Evolutionary conservation across 2,888 invertebrate genomes (phyloP).

Genomic region (Plagodis dolabraria): DNA sequence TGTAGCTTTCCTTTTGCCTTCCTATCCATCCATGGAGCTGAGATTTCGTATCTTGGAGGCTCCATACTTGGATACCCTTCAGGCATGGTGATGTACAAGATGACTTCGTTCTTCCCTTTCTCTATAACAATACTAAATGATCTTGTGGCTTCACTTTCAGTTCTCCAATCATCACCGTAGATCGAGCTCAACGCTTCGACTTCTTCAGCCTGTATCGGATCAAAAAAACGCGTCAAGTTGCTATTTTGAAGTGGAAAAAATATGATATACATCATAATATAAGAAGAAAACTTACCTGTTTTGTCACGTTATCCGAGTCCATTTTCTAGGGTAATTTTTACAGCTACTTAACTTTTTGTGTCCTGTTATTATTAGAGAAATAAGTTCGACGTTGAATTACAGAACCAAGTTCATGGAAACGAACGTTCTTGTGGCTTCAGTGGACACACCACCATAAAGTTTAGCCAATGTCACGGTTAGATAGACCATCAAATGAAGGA

Average conservation of each 20-base stretch:
- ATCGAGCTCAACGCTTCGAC: conserved; percentile 89
- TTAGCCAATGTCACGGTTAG: no score
- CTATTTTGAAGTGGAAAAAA: neutral
- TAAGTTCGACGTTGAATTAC: no score
- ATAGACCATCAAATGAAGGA: no score
- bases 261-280: neutral
- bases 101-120: conserved; percentile 78
- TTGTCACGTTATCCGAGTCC: conserved; percentile 60
- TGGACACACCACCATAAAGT: no score
- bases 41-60: conserved; percentile 89
- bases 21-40: conserved; percentile 88
- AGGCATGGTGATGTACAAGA: conserved; percentile 87
- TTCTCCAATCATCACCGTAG: conserved; percentile 88
- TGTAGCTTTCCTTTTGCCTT: conserved; percentile 84
- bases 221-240: neutral
- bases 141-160: conserved; percentile 82
- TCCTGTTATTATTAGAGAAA: no score
- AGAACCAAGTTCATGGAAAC: no score
- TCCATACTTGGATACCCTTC: conserved; percentile 86
- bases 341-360: no score
- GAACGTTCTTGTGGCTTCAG: no score
- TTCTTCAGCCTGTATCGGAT: conserved; percentile 84
- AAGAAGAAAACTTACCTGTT: conserved; percentile 43
- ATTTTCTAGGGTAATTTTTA: conserved; percentile 34
- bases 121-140: conserved; percentile 86